Conservation (phyloP, 2,113 vertebrate species). For the Pardalotus punctatus region DNA sequence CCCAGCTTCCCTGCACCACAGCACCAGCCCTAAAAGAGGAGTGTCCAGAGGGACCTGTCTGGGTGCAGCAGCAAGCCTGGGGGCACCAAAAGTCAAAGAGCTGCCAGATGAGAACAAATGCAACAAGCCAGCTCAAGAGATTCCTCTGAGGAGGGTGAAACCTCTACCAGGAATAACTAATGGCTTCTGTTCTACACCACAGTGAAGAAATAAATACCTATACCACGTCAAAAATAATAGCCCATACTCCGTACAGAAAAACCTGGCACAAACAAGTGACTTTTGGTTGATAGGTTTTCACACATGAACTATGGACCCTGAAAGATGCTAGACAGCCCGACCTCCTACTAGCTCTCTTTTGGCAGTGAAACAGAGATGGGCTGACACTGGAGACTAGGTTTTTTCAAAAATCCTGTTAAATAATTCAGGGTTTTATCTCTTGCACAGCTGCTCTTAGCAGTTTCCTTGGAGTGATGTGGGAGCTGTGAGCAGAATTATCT, state of each 20-base stretch:
- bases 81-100: neutral
- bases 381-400: neutral
- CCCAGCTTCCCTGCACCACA: neutral
- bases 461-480: neutral
- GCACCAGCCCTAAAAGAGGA: neutral
- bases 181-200: neutral
- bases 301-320: neutral
- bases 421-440: neutral
- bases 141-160: neutral
- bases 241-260: neutral
- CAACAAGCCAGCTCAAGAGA: neutral
- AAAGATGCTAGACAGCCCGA: neutral
- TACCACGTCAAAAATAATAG: neutral
- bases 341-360: neutral
- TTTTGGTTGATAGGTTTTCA: neutral
- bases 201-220: neutral
- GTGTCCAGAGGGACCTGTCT: neutral
- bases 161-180: neutral
- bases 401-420: neutral
- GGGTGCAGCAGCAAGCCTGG: neutral
- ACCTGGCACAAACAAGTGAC: rapidly evolving
- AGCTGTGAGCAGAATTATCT: neutral
- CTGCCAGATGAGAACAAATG: neutral
- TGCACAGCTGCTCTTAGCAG: neutral
- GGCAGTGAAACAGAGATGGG: neutral